Conservation (phyloP, 2,797 vertebrate species). For the Pseudomugil gertrudae region DNA sequence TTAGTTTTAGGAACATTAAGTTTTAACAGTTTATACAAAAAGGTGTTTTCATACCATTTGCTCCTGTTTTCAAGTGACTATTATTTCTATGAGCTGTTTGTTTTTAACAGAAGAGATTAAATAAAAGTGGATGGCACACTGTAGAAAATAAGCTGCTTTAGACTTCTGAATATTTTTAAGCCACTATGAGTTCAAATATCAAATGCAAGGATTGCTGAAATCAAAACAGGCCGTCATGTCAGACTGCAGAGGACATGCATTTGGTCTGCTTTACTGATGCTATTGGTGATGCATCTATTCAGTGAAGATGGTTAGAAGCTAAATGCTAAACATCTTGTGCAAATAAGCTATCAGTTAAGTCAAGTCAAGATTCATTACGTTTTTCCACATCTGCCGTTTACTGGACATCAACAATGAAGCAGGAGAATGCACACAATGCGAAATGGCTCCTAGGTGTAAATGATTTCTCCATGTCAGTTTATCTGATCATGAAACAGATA, state of each 20-base stretch:
- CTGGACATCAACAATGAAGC: neutral
- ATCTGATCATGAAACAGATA: constrained; percentile 21
- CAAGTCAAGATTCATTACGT: too few relatives aligned
- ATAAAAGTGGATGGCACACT: neutral
- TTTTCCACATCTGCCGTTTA: neutral
- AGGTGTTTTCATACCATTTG: neutral
- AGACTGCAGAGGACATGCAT: too few relatives aligned
- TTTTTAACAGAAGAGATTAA: neutral
- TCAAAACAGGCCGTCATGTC: neutral
- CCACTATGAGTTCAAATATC: neutral
- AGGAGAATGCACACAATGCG: neutral
- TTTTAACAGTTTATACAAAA: neutral
- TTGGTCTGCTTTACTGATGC: neutral
- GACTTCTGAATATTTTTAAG: neutral
- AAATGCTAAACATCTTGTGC: neutral
- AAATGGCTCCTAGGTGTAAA: neutral
- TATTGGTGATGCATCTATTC: neutral
- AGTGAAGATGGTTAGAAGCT: neutral
- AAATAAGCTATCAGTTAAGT: neutral
- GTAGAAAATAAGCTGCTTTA: neutral
- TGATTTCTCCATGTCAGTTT: neutral
- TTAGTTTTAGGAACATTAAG: neutral
- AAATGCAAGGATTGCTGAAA: neutral
- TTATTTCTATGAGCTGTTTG: neutral
- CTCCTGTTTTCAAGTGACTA: neutral